Evolutionary conservation across 2,797 vertebrate species (phyloP).

Genomic region (Malacoctenus gilli): DNA sequence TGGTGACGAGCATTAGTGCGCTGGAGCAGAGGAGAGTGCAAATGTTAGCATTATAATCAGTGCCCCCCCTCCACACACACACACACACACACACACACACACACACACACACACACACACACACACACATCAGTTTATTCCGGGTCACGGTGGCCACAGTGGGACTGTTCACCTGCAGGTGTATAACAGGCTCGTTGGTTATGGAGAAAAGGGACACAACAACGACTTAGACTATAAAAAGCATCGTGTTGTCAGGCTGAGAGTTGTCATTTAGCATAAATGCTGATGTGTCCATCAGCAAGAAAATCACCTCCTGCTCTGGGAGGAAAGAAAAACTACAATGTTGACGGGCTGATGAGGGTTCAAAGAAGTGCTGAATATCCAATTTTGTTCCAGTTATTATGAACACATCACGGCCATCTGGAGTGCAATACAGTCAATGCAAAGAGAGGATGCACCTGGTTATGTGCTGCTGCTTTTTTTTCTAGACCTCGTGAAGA

Average conservation of each 20-base stretch:
- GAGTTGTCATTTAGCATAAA: background rate
- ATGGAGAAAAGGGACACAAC: no score
- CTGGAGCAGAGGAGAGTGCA: conserved; percentile 49
- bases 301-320: conserved; percentile 25
- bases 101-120: conserved; percentile 2
- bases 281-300: conserved; percentile 11
- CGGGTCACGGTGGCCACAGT: conserved; percentile 11
- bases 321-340: no score
- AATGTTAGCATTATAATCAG: conserved; percentile 59
- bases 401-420: conserved; percentile 18
- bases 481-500: no score
- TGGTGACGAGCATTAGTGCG: conserved; percentile 47
- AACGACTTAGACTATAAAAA: no score
- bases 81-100: background rate
- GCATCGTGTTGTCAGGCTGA: no score
- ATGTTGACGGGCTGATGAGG: no score
- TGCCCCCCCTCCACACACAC: background rate
- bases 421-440: conserved; percentile 12
- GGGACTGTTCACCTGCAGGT: conserved; percentile 25
- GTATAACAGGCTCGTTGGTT: background rate
- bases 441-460: conserved; percentile 29
- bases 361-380: conserved; percentile 21
- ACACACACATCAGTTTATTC: conserved; percentile 26
- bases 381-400: conserved; percentile 27
- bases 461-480: conserved; percentile 21